A percentile compares a stretch with the other conserved stretches of the same genome.
Evolutionary conservation across 1,140 invertebrate genomes (phyloP).

Genomic region (Rhagoletis pomonella): DNA sequence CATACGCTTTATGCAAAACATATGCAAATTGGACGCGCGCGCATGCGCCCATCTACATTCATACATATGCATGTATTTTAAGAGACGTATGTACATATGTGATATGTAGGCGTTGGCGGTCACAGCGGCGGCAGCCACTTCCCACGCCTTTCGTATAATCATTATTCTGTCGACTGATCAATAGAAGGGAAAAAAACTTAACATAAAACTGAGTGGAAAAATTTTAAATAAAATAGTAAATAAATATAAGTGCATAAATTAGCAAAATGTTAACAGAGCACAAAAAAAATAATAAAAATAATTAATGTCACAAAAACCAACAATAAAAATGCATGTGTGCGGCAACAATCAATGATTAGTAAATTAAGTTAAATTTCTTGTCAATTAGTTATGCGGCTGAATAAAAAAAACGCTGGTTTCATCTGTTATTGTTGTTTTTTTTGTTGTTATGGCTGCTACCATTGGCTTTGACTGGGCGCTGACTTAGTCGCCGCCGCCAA

Average conservation of each 20-base stretch:
- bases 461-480: background rate
- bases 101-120: conserved; percentile 23
- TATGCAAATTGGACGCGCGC: conserved; percentile 32
- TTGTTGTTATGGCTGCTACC: background rate
- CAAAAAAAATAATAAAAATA: background rate
- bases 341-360: background rate
- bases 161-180: conserved; percentile 3
- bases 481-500: conserved; percentile 12
- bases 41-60: background rate
- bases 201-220: background rate
- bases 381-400: background rate
- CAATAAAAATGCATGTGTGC: background rate
- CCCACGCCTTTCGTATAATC: background rate
- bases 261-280: background rate
- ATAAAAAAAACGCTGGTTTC: background rate
- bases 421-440: background rate
- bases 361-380: conserved; percentile 38
- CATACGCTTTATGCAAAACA: background rate
- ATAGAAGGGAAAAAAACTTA: background rate
- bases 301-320: background rate
- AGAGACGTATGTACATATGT: background rate
- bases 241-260: conserved; percentile 8
- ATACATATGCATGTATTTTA: too few species aligned
- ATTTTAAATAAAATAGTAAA: conserved; percentile 34
- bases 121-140: conserved; percentile 7